Conservation (phyloP, 92 coral and sea anemone genomes). For the Actinernus sp. region DNA sequence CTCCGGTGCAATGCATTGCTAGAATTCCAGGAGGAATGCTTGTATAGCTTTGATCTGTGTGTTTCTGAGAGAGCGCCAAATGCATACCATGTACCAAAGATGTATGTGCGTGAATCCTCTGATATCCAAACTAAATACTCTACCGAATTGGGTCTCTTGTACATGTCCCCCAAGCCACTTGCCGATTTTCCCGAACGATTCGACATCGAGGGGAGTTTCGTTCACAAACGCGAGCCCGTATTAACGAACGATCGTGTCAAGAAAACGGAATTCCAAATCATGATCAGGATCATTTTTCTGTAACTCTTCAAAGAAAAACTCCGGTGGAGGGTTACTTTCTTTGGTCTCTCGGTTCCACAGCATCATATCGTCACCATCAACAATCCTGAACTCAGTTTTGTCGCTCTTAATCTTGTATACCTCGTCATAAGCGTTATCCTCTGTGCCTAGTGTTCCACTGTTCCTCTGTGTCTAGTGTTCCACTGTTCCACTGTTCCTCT, state of each 20-base stretch:
- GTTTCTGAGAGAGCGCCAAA: constrained; percentile 1
- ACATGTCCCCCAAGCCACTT: neutral
- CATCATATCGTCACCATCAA: neutral
- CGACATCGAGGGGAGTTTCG: constrained; percentile 3
- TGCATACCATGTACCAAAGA: neutral
- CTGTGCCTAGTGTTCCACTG: too few relatives aligned
- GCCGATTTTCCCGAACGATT: constrained; percentile 2
- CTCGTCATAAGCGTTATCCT: constrained; percentile 10
- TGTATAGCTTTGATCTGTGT: constrained; percentile 12
- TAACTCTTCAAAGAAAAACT: neutral
- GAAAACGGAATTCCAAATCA: too few relatives aligned
- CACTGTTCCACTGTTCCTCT: too few relatives aligned
- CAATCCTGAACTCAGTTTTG: neutral
- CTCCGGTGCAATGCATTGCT: constrained; percentile 17
- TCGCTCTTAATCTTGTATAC: neutral
- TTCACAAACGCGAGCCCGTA: constrained; percentile 9
- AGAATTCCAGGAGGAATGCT: constrained; percentile 10
- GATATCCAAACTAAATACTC: neutral
- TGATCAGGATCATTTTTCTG: neutral
- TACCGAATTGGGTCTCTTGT: neutral
- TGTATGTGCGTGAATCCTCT: neutral
- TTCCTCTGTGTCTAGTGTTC: too few relatives aligned
- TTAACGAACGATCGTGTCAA: constrained; percentile 1
- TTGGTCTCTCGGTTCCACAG: neutral
- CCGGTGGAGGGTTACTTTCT: neutral